Conservation (phyloP, 2,797 vertebrate species). For the Myiotriccus ornatus region DNA sequence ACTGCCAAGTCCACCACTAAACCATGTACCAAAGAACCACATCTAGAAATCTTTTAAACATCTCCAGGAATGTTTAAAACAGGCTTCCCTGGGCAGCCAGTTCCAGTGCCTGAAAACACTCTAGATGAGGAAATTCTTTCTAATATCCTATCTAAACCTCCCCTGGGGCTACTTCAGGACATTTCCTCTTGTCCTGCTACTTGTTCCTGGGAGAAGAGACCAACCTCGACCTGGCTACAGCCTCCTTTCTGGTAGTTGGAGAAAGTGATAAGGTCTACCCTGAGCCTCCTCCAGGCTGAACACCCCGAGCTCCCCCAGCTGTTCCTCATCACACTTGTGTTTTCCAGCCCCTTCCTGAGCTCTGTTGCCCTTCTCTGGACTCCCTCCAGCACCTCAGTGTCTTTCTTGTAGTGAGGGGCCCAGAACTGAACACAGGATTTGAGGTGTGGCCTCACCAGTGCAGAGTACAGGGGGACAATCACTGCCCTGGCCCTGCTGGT, state of each 20-base stretch:
- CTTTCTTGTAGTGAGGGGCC: background rate
- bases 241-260: background rate
- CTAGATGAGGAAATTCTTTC: background rate
- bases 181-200: background rate
- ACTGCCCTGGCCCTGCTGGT: background rate
- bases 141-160: background rate
- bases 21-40: background rate
- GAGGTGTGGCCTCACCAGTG: background rate
- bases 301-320: background rate
- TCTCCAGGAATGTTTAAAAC: background rate
- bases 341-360: background rate
- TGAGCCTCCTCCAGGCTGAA: background rate
- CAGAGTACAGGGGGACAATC: accelerated
- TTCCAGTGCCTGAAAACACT: background rate
- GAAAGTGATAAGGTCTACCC: accelerated
- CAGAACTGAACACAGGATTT: background rate
- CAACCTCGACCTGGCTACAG: accelerated
- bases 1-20: background rate
- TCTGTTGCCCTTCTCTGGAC: accelerated
- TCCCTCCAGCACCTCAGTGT: accelerated
- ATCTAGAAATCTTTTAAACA: background rate
- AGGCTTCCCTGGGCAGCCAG: background rate
- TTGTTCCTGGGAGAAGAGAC: background rate
- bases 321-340: background rate
- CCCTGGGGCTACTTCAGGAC: background rate